Evolutionary conservation across 2,797 vertebrate species (phyloP).

Genomic region (Silurus lanzhouensis): DNA sequence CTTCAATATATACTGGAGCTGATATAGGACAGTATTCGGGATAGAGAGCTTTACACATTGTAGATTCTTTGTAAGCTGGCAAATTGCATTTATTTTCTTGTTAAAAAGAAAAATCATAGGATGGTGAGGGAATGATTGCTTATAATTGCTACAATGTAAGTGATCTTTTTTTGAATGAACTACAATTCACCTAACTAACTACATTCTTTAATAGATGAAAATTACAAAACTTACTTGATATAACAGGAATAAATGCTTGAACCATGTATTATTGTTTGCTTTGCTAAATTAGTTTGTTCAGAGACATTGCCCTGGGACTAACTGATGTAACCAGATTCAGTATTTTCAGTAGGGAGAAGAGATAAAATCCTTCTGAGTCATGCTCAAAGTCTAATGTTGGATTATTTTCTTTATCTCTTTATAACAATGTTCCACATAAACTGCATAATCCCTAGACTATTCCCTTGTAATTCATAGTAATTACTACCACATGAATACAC

Average conservation of each 20-base stretch:
- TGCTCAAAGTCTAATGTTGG: neutral
- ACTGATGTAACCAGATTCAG: neutral
- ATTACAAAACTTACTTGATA: too few species aligned
- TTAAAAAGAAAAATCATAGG: neutral
- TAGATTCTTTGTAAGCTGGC: neutral
- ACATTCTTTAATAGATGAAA: too few species aligned
- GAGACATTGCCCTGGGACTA: neutral
- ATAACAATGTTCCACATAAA: neutral
- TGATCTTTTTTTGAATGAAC: neutral
- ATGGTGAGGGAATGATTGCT: neutral
- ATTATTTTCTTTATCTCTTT: constrained; percentile 11
- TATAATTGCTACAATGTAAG: neutral
- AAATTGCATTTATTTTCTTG: neutral
- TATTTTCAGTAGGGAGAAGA: neutral
- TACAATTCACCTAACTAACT: too few species aligned
- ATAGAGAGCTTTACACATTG: neutral
- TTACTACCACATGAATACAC: neutral
- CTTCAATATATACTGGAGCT: neutral
- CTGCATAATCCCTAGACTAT: neutral
- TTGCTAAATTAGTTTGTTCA: neutral
- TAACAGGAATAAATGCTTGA: too few species aligned
- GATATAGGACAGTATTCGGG: neutral
- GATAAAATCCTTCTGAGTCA: neutral
- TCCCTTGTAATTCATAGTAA: neutral
- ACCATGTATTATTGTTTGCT: too few species aligned